Base-by-base conservation (phyloP, 2,797 vertebrate genomes). In the Pyrocephalus nanus region DNA sequence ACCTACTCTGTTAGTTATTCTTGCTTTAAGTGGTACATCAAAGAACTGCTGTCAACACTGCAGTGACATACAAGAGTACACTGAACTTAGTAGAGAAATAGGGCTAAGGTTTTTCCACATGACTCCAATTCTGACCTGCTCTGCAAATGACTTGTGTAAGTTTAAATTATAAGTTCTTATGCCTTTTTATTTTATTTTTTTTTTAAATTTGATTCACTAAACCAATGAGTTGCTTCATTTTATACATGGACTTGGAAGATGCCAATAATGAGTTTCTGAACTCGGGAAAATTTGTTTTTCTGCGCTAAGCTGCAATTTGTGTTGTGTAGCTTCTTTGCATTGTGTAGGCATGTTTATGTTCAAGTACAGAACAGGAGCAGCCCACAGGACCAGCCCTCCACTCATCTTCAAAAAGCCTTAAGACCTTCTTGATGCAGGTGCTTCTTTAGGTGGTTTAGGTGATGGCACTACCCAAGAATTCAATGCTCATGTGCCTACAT, bases 141-240 rank as follows among this genome's bases (percentile, higher is more conserved):
- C 20, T 38, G 40, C 5, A 80, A 74, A 55, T 57, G 3, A 43
- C 8, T 55, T 88, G 4, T 85, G 5, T n/a, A 61, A 45, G 6
- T 84, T 82, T 34, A 65, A 78, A 55, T 50, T 54, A 16, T 9
- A 73, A 71, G 4, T 71, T n/a, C 30, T 74, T 57, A 23, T 38
- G 14, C 0, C 9, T 8, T 29, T 8, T 13, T 43, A 36, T 43
- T 4, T 18, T 45, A 25, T 51, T 21, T 34, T 4, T 2, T 22
- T n/a, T 42, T 32, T 8, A 3, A 74, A 51, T 25, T 77, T 12
- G 55, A 9, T 42, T 66, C 4, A 43, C 15, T 38, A 36, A 65
- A 34, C 5, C 3, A 48, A 1, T 1, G 1, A 57, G 22, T 21
- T 55, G 3, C 1, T 91, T 23, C 58, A 21, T 42, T 58, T 88